Evolutionary conservation across 2,797 vertebrate genomes (phyloP), one percentile per base, ranked within the genome.

Genomic region (Galago senegalensis): DNA sequence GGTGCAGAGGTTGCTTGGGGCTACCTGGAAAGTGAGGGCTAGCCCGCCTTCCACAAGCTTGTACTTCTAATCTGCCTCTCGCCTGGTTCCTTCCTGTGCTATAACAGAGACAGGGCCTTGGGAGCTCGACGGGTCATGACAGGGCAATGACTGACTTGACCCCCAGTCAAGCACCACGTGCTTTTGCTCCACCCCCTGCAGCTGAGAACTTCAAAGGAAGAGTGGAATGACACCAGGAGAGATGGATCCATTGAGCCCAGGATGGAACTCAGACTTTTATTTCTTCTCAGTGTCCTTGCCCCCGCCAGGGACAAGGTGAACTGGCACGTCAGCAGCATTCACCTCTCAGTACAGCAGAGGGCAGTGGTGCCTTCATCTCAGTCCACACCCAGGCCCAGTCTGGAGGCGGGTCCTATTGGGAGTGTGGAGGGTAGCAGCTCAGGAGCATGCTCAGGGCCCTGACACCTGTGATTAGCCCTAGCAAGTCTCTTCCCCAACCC

Each of bases 311-410:
- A 75, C 53, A 77, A 89, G 79, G 83, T 72, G 61, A 77, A 58
- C 10, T 1, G 21, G n/a, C 61, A n/a, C 1, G 10, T 53, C 49
- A 67, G 58, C 83, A 94, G 69, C 53, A 89, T 61, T 95, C 93
- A 75, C 73, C 73, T 75, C 61, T 88, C 63, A 34, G 69, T 72
- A 89, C 95, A 97, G 91, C 89, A 97, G 96, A 96, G 97, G 97
- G 95, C 96, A 97, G 94, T 94, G 93, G 94, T 53, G 49, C 53
- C 67, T 84, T 96, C 95, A 14, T 14, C 58, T 87, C 29, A 2
- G 75, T 84, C 86, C 94, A 93, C 58, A 69, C 90, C 81, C 83
- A 79, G n/a, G 58, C 25, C 65, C n/a, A 27, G 31, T n/a, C 60
- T 23, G 53, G 53, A 93, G 40, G 46, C 0, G 2, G 20, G 83